These are phyloP conservation scores for Eunapius fragilis DNA, from an alignment of 37 sponge, comb jelly and placozoan genomes.

Conservation along the genomic window DNA sequence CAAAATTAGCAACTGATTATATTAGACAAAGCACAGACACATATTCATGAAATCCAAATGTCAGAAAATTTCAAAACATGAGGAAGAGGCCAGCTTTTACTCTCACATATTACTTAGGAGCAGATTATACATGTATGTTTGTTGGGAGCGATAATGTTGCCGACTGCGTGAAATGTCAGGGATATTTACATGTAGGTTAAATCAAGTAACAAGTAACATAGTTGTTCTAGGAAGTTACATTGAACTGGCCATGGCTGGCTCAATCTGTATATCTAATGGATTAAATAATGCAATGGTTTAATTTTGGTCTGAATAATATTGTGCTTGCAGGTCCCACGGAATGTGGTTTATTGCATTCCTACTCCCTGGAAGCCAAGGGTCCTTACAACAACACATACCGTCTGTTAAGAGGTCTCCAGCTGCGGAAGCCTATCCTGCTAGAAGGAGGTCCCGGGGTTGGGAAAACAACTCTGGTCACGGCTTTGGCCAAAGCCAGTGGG, in stretches of 20 bases:
- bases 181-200: too few relatives aligned
- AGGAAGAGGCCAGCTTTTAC: too few relatives aligned
- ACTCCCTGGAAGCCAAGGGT: constrained; percentile 69
- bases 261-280: neutral
- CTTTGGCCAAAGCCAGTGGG: constrained; percentile 84
- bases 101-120: too few relatives aligned
- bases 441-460: constrained; percentile 98
- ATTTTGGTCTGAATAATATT: neutral
- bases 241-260: neutral
- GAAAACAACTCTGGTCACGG: constrained; percentile 91
- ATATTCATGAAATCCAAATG: too few relatives aligned
- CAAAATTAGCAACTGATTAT: too few relatives aligned
- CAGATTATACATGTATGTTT: too few relatives aligned
- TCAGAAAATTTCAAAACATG: too few relatives aligned
- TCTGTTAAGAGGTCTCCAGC: constrained; percentile 85
- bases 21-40: too few relatives aligned
- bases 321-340: constrained; percentile 11
- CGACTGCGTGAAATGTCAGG: too few relatives aligned
- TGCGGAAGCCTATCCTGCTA: constrained; percentile 87
- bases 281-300: neutral
- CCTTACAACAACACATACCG: constrained; percentile 73
- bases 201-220: too few relatives aligned
- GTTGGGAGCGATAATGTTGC: too few relatives aligned
- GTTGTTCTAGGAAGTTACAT: too few relatives aligned
- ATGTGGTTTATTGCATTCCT: neutral